Evolutionary conservation across 2,888 invertebrate genomes (phyloP).

Genomic region (Sipha maydis): DNA sequence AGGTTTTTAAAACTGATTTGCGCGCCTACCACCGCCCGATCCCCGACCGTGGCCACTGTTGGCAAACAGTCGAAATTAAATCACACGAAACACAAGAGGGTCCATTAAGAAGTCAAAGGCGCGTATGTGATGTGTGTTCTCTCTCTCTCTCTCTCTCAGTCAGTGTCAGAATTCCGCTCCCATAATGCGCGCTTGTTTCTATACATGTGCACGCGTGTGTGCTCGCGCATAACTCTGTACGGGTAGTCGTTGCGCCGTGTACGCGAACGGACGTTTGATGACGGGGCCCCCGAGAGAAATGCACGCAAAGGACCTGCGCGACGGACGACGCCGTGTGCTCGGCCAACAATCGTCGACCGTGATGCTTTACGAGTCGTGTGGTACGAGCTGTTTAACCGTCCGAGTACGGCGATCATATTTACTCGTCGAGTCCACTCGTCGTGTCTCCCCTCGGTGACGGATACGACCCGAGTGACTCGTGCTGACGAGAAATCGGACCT

Average conservation of each 20-base stretch:
- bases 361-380: too few relatives aligned
- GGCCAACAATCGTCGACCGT: too few relatives aligned
- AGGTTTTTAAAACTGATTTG: conserved; percentile 57
- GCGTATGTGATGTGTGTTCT: too few relatives aligned
- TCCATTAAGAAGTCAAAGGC: conserved; percentile 59
- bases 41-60: not conserved
- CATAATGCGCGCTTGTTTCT: not conserved
- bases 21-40: not conserved
- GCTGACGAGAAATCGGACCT: too few relatives aligned
- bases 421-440: too few relatives aligned
- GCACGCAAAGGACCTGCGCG: not conserved
- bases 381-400: too few relatives aligned
- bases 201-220: not conserved
- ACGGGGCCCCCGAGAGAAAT: not conserved
- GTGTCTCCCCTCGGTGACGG: too few relatives aligned
- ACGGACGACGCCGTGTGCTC: too few relatives aligned
- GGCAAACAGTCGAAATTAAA: conserved; percentile 59
- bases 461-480: too few relatives aligned
- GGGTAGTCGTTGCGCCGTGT: too few relatives aligned
- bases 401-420: too few relatives aligned
- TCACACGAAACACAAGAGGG: conserved; percentile 61
- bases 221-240: too few relatives aligned
- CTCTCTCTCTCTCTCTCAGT: not conserved
- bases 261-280: not conserved
- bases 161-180: not conserved